Evolutionary conservation across 1,140 invertebrate genomes (phyloP).

Genomic region (Habropoda laboriosa): DNA sequence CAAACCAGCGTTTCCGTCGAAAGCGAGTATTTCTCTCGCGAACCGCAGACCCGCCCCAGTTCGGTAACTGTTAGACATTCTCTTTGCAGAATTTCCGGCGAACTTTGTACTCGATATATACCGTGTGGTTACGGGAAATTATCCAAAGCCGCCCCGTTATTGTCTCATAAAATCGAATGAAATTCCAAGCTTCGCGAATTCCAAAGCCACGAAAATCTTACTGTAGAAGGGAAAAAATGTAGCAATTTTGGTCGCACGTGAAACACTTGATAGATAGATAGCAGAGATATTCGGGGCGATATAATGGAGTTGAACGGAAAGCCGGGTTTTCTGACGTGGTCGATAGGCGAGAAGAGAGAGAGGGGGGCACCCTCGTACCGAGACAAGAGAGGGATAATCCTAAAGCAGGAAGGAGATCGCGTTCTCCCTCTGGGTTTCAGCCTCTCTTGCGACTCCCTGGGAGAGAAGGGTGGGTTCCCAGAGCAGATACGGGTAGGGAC

Average conservation of each 20-base stretch:
- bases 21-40: neutral
- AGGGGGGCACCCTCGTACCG: slow-evolving; percentile 7
- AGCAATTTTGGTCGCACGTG: too few species aligned
- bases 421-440: slow-evolving; percentile 10
- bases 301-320: too few species aligned
- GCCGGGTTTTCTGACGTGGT: too few species aligned
- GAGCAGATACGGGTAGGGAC: slow-evolving; percentile 33
- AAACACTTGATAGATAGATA: too few species aligned
- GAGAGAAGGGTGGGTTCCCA: slow-evolving; percentile 45
- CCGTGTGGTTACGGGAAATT: neutral
- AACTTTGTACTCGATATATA: neutral
- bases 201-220: neutral
- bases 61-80: slow-evolving; percentile 8
- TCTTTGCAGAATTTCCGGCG: slow-evolving; percentile 4
- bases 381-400: slow-evolving; percentile 31
- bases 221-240: too few species aligned
- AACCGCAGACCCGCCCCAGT: neutral
- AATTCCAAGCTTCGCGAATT: neutral
- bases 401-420: neutral
- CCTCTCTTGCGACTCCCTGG: slow-evolving; percentile 11
- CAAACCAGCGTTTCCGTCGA: neutral
- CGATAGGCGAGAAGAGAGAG: too few species aligned
- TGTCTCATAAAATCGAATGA: neutral
- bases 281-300: too few species aligned
- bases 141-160: neutral